Percentiles rank a stretch among this genome's conserved stretches.
Evolutionary conservation across 2,113 vertebrate species (phyloP).

Genomic region (Rhinolophus sinicus): DNA sequence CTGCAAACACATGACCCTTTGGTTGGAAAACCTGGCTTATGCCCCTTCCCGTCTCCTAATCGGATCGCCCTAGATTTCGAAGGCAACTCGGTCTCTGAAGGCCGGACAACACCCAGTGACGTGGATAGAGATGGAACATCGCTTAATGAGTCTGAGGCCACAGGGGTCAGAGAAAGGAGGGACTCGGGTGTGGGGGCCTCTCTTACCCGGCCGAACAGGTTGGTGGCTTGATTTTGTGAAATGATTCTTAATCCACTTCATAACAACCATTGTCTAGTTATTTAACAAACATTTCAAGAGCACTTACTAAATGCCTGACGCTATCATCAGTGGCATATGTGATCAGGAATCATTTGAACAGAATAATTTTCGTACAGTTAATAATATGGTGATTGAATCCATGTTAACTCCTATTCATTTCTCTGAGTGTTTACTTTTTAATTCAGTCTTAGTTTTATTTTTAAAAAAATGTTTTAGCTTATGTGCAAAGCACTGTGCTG

Average conservation of each 20-base stretch:
- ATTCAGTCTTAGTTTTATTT: background rate
- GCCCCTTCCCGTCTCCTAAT: conserved; percentile 85
- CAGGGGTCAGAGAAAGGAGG: conserved; percentile 92
- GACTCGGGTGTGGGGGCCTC: conserved; percentile 98
- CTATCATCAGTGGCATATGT: rapidly evolving
- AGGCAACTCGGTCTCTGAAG: conserved; percentile 92
- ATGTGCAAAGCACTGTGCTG: background rate
- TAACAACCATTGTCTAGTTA: background rate
- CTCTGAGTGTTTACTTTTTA: background rate
- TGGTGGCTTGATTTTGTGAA: conserved; percentile 61
- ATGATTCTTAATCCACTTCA: background rate
- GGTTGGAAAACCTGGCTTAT: conserved; percentile 60
- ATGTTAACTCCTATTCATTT: background rate
- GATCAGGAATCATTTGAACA: background rate
- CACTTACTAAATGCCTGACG: background rate
- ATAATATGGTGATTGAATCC: background rate
- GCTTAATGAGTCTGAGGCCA: conserved; percentile 90
- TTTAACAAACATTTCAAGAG: background rate
- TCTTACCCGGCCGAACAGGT: conserved; percentile 96
- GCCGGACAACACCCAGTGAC: conserved; percentile 90
- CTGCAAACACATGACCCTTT: conserved; percentile 71
- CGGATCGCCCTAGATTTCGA: conserved; percentile 95
- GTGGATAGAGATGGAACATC: conserved; percentile 92
- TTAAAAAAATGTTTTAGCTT: background rate
- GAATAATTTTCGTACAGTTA: background rate